These are phyloP conservation scores for Lepidurus apus DNA, from an alignment of 1,140 invertebrate genomes.

Conservation along the genomic window DNA sequence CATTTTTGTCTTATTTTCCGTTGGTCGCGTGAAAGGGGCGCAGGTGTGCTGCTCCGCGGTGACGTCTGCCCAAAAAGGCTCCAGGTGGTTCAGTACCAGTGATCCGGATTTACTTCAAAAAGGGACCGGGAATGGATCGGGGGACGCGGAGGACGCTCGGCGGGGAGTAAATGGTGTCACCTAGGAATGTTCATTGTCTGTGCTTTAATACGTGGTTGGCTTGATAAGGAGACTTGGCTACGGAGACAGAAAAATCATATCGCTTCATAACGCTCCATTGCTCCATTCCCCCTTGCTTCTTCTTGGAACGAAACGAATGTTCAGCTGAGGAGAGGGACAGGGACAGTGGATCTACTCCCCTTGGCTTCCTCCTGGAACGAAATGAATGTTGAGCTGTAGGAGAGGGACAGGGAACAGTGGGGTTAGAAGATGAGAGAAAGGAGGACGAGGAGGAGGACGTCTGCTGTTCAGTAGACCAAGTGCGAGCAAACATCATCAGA, in stretches of 20 bases:
- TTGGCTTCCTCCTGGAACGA: neutral
- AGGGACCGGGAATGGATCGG: neutral
- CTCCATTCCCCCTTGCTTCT: neutral
- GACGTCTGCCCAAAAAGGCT: too few species aligned
- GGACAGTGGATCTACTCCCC: too few species aligned
- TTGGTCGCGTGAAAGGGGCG: neutral
- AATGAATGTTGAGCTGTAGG: neutral
- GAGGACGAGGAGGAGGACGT: neutral
- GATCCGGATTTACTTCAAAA: too few species aligned
- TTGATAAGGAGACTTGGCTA: neutral
- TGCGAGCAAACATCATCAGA: constrained; percentile 17
- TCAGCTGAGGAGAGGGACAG: neutral
- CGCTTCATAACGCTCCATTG: constrained; percentile 21
- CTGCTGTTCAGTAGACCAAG: constrained; percentile 18
- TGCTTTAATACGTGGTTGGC: constrained; percentile 1
- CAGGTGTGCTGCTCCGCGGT: neutral
- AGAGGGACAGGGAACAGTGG: neutral
- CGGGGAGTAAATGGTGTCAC: neutral
- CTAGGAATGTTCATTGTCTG: constrained; percentile 18
- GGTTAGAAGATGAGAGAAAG: neutral
- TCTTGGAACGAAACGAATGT: neutral
- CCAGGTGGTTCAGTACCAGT: too few species aligned
- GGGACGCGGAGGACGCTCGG: neutral
- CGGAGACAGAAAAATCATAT: neutral
- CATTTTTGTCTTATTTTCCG: neutral